phyloP scores from a whole-genome alignment of 2,113 vertebrate genomes.

The Bujurquina vittata region DNA sequence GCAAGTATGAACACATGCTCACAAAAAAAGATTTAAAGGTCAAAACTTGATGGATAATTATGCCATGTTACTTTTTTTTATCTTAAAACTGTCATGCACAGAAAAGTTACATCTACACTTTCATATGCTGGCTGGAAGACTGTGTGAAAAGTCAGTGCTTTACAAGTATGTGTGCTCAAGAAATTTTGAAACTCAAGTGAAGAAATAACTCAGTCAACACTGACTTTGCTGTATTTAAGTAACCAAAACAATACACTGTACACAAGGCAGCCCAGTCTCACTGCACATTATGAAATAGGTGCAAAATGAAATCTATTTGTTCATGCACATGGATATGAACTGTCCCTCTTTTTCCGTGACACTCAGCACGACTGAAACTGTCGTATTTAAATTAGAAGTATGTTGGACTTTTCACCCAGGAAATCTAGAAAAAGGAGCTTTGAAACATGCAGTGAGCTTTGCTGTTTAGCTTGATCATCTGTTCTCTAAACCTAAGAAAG shows the following conservation, averaged over 20 bases:
- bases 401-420: background rate
- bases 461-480: background rate
- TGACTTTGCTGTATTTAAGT: background rate
- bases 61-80: background rate
- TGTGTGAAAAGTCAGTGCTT: background rate
- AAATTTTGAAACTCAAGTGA: background rate
- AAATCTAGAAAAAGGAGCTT: background rate
- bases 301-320: background rate
- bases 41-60: background rate
- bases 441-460: background rate
- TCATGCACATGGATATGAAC: background rate
- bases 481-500: too few relatives aligned
- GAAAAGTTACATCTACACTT: background rate
- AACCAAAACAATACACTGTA: background rate
- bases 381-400: background rate
- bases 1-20: background rate
- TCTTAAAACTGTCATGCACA: background rate
- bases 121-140: background rate
- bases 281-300: background rate
- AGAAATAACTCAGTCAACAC: background rate
- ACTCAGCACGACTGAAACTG: background rate
- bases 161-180: background rate
- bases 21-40: background rate
- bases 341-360: background rate
- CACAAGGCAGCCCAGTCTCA: background rate